Conservation (phyloP, 2,797 vertebrate genomes). For the Enteromius fasciolatus region DNA sequence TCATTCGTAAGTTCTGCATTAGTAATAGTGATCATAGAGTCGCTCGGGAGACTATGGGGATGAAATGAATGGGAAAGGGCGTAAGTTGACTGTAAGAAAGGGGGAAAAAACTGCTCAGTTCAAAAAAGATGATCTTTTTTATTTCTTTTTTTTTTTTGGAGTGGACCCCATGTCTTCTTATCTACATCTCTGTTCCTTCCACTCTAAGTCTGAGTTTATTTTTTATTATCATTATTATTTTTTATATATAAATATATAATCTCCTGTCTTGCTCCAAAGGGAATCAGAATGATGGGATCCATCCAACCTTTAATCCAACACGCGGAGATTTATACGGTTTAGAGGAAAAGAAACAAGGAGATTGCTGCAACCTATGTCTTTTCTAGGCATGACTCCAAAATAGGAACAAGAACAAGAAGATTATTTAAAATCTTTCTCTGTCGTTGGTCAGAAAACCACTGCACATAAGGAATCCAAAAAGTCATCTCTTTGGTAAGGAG, state of each 20-base stretch:
- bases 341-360: constrained; percentile 19
- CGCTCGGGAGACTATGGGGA: constrained; percentile 29
- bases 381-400: constrained; percentile 18
- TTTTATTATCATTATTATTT: background rate
- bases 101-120: constrained; percentile 38
- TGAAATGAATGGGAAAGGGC: constrained; percentile 44
- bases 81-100: constrained; percentile 39
- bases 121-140: constrained; percentile 34
- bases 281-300: constrained; percentile 29
- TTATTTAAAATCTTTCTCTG: constrained; percentile 26
- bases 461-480: constrained; percentile 14
- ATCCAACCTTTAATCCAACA: constrained; percentile 53
- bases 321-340: constrained; percentile 24
- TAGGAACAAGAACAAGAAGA: constrained; percentile 32
- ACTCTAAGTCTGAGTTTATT: constrained; percentile 7
- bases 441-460: background rate
- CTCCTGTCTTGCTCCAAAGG: constrained; percentile 32
- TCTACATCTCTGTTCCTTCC: constrained; percentile 13
- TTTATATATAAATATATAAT: constrained; percentile 31
- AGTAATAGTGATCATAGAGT: constrained; percentile 49
- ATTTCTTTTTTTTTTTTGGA: constrained; percentile 30
- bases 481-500: background rate
- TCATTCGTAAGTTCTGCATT: constrained; percentile 44
- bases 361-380: constrained; percentile 37
- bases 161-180: constrained; percentile 34